phyloP scores from a whole-genome alignment of 2,113 vertebrate genomes.

The Otis tarda region DNA sequence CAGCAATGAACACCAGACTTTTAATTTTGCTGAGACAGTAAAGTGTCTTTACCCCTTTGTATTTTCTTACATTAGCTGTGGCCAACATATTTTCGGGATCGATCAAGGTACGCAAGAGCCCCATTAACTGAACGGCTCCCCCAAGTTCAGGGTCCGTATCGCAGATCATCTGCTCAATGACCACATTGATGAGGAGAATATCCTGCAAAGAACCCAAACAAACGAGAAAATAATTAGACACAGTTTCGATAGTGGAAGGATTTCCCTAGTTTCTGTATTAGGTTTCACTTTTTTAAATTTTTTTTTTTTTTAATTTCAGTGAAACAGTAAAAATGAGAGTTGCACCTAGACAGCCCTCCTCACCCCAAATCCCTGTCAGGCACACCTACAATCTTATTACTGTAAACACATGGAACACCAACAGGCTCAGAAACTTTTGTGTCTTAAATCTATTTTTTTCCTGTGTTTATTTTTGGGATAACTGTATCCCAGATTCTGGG shows the following conservation, averaged over 20 bases:
- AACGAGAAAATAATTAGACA: not conserved
- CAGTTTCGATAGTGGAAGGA: not conserved
- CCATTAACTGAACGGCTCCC: constrained; percentile 97
- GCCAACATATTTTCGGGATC: constrained; percentile 99
- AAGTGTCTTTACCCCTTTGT: constrained; percentile 44
- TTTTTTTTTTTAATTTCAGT: not conserved
- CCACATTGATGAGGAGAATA: constrained; percentile 97
- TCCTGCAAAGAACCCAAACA: constrained; percentile 77
- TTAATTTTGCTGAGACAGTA: not conserved
- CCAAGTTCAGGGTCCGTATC: constrained; percentile 97
- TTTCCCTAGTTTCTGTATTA: not conserved
- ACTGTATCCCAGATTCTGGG: not conserved
- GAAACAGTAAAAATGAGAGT: not conserved
- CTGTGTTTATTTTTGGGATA: not conserved
- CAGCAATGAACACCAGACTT: not conserved
- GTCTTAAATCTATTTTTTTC: not conserved
- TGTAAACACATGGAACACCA: not conserved
- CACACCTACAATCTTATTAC: not conserved
- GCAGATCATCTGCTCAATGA: constrained; percentile 99
- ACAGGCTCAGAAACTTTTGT: not conserved
- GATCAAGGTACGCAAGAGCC: constrained; percentile 93
- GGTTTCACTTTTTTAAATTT: not conserved
- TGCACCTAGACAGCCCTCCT: not conserved
- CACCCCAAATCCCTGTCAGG: not conserved
- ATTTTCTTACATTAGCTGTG: constrained; percentile 90